phyloP scores from a whole-genome alignment of 2,797 vertebrate genomes.

The Sebastes iracundus region DNA sequence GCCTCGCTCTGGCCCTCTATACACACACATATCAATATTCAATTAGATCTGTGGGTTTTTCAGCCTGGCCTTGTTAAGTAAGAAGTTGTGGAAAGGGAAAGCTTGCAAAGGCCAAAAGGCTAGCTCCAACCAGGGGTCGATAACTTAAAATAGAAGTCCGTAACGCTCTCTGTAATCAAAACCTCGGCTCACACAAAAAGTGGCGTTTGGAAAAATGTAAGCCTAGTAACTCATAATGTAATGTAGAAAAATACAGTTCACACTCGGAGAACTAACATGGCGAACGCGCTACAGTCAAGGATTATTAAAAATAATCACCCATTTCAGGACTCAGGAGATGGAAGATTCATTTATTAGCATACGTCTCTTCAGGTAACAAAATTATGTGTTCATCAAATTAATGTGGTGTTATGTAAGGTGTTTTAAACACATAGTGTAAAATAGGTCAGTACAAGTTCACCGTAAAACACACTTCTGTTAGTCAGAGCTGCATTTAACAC shows the following conservation, averaged over 20 bases:
- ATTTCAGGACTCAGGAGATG: conserved; percentile 3
- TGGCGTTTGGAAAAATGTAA: conserved; percentile 3
- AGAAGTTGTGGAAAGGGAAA: conserved; percentile 69
- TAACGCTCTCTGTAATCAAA: conserved; percentile 60
- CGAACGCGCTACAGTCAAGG: conserved; percentile 4
- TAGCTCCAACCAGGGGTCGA: conserved; percentile 47
- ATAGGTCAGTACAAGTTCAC: neutral
- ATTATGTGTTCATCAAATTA: neutral
- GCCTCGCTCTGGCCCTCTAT: conserved; percentile 57
- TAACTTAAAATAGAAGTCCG: conserved; percentile 56
- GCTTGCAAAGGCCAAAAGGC: conserved; percentile 65
- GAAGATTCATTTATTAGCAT: neutral
- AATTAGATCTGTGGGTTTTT: conserved; percentile 79
- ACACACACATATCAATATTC: conserved; percentile 80
- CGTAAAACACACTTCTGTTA: neutral
- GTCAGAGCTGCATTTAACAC: conserved; percentile 23
- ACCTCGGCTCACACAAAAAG: conserved; percentile 48
- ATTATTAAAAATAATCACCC: conserved; percentile 15
- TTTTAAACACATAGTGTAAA: neutral
- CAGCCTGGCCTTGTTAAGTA: conserved; percentile 73
- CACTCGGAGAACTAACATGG: conserved; percentile 2
- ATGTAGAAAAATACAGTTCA: conserved; percentile 26
- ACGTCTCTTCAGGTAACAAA: neutral
- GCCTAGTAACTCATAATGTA: conserved; percentile 1
- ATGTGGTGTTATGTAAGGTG: conserved; percentile 2